Evolutionary conservation across 2,113 vertebrate genomes (phyloP).

Genomic region (Alectura lathami): DNA sequence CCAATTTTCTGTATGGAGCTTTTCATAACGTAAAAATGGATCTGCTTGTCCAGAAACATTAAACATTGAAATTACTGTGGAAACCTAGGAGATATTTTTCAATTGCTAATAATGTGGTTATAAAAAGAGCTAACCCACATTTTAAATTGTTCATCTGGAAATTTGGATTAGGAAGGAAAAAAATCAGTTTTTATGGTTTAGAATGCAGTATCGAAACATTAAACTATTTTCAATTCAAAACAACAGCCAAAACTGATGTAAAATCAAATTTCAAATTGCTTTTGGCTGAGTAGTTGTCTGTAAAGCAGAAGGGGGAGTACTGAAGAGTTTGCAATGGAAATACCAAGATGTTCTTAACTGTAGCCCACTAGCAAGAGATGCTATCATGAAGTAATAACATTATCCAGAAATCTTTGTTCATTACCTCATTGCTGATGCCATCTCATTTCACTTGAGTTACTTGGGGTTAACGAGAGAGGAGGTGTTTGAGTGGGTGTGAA

Average conservation of each 20-base stretch:
- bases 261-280: conserved; percentile 39
- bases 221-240: not conserved
- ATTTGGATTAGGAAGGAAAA: conserved; percentile 27
- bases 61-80: not conserved
- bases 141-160: conserved; percentile 38
- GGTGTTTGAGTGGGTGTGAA: conserved; percentile 47
- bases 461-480: conserved; percentile 35
- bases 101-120: conserved; percentile 19
- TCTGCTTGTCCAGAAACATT: not conserved
- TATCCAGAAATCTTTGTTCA: conserved; percentile 37
- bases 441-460: conserved; percentile 42
- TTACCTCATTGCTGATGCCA: conserved; percentile 36
- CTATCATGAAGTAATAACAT: conserved; percentile 49
- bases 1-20: not conserved
- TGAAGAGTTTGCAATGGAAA: conserved; percentile 39
- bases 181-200: conserved; percentile 12
- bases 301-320: not conserved
- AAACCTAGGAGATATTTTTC: not conserved
- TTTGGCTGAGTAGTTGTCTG: conserved; percentile 2
- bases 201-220: conserved; percentile 4
- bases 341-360: conserved; percentile 5
- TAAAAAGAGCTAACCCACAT: not conserved
- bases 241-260: conserved; percentile 11
- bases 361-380: not conserved
- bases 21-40: not conserved